Conservation (phyloP, 2,113 vertebrate species). For the Cynocephalus volans region DNA sequence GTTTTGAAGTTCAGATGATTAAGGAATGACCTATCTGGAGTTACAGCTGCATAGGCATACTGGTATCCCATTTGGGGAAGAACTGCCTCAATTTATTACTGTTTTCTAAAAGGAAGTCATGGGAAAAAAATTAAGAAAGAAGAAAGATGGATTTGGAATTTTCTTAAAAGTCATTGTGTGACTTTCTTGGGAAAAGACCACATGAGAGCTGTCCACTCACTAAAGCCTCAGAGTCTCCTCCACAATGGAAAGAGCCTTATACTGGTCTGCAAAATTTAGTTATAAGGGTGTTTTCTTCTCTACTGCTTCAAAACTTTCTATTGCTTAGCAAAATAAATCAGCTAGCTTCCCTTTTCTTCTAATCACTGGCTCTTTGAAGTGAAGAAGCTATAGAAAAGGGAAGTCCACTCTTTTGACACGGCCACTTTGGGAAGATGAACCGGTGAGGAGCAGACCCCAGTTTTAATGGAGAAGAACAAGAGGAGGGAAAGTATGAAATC, state of each 20-base stretch:
- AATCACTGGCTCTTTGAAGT: background rate
- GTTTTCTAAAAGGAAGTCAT: background rate
- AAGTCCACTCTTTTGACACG: background rate
- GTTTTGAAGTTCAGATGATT: slow-evolving; percentile 35
- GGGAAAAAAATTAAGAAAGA: background rate
- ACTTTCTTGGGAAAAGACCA: background rate
- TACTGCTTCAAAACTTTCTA: background rate
- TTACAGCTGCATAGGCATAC: background rate
- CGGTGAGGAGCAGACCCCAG: rapidly evolving
- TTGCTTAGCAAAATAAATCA: background rate
- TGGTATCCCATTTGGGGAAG: background rate
- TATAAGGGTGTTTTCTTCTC: slow-evolving; percentile 5
- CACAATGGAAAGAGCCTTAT: background rate
- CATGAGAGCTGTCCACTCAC: background rate
- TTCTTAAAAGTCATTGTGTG: slow-evolving; percentile 2
- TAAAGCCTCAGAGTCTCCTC: background rate
- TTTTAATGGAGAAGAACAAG: background rate
- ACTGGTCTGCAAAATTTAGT: background rate
- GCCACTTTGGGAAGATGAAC: background rate
- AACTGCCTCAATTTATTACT: background rate
- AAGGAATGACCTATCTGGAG: background rate
- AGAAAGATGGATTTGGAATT: slow-evolving; percentile 9
- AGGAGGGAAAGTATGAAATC: background rate
- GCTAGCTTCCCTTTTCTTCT: background rate
- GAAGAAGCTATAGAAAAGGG: background rate